A percentile compares a stretch with the other conserved stretches of the same genome.
Conservation (phyloP, 2,797 vertebrate species). For the Macropus fuliginosus region DNA sequence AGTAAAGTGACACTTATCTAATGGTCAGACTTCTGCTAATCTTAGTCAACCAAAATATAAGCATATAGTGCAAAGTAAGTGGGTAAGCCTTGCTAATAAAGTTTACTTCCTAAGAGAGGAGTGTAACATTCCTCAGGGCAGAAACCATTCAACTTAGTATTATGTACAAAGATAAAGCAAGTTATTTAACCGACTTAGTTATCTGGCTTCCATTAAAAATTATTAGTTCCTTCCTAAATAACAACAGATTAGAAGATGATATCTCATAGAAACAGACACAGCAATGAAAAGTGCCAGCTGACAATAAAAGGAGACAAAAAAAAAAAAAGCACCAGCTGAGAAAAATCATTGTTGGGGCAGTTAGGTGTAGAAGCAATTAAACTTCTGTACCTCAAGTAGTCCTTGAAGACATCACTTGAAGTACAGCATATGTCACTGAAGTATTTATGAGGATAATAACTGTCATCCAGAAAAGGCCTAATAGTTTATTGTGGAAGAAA, state of each 20-base stretch:
- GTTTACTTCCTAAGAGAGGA: constrained; percentile 39
- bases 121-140: not conserved
- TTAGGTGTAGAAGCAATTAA: not conserved
- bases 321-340: not conserved
- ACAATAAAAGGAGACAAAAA: constrained; percentile 9
- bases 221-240: constrained; percentile 11
- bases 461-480: constrained; percentile 30
- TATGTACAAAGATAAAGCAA: constrained; percentile 16
- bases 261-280: not conserved
- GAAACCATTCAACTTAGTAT: not conserved
- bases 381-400: not conserved
- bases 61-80: not conserved
- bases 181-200: constrained; percentile 25
- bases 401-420: not conserved
- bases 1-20: not conserved
- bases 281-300: constrained; percentile 4
- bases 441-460: not conserved
- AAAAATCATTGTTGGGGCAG: not conserved
- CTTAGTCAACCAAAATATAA: not conserved
- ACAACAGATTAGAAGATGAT: constrained; percentile 20
- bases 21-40: not conserved
- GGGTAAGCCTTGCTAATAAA: not conserved
- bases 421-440: not conserved
- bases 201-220: not conserved
- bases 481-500: constrained; percentile 10